Evolutionary conservation across 37 sponge, comb jelly and placozoan genomes (phyloP).

Genomic region (Mnemiopsis leidyi): DNA sequence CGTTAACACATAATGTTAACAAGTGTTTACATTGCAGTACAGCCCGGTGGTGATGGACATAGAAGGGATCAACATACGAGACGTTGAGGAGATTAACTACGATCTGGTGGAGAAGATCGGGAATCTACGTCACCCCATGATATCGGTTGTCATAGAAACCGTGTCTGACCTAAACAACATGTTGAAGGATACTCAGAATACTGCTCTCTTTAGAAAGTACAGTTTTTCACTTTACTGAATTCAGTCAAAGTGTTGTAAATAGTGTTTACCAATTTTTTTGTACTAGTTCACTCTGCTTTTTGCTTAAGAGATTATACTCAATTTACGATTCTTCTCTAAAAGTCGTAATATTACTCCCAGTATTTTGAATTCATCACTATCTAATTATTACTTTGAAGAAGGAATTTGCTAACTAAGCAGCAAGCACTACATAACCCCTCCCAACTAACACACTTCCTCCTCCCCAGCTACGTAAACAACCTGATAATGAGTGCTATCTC

Average conservation of each 20-base stretch:
- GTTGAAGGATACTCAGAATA: background rate
- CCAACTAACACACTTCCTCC: background rate
- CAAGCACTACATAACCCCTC: background rate
- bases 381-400: no score
- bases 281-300: no score
- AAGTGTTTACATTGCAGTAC: background rate
- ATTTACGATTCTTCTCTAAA: no score
- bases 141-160: constrained; percentile 13
- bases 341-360: no score
- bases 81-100: background rate
- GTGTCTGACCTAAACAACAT: background rate
- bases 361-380: no score
- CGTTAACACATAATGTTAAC: background rate
- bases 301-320: no score
- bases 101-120: constrained; percentile 22
- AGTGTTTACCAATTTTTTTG: no score
- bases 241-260: no score
- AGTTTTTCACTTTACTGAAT: no score
- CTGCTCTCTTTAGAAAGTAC: background rate
- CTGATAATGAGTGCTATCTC: constrained; percentile 32
- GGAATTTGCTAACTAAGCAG: no score
- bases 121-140: constrained; percentile 22
- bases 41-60: constrained; percentile 34
- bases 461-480: constrained; percentile 56
- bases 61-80: constrained; percentile 27